These are phyloP conservation scores for Platycheirus rosarum DNA, from an alignment of 2,888 invertebrate genomes.

Conservation along the genomic window DNA sequence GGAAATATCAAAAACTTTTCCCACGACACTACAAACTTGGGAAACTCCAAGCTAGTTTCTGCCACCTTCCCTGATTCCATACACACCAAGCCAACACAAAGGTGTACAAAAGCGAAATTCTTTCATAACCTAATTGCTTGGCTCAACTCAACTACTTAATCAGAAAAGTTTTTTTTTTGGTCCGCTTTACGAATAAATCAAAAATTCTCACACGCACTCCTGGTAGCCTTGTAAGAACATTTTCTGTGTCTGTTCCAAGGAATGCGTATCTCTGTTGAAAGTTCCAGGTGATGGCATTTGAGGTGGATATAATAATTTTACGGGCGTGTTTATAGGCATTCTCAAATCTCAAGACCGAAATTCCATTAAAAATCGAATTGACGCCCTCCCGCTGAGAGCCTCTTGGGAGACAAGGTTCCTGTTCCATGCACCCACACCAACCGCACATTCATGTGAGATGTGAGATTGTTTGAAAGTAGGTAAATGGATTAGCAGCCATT, in stretches of 20 bases:
- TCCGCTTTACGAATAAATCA: constrained; percentile 10
- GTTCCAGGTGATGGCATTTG: constrained; percentile 11
- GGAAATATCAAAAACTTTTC: too few species aligned
- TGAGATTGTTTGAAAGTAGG: constrained; percentile 20
- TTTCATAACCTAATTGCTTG: constrained; percentile 21
- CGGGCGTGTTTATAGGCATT: constrained; percentile 39
- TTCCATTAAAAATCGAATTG: constrained; percentile 58
- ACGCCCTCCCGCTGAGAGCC: neutral
- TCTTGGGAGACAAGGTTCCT: neutral
- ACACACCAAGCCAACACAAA: too few species aligned
- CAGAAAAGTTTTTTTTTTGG: constrained; percentile 2
- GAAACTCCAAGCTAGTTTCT: too few species aligned
- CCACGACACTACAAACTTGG: too few species aligned
- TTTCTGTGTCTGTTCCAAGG: constrained; percentile 1
- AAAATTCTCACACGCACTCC: constrained; percentile 18
- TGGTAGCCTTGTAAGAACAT: neutral
- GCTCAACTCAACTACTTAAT: constrained; percentile 25
- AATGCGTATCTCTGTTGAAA: neutral
- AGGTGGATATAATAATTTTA: neutral
- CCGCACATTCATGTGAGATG: neutral
- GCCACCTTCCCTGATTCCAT: too few species aligned
- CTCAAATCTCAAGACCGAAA: constrained; percentile 45
- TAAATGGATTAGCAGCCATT: constrained; percentile 63
- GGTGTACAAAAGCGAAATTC: constrained; percentile 1
- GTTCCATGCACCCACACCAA: neutral